Evolutionary conservation across 2,888 invertebrate genomes (phyloP), one percentile per base, ranked within the genome.

Genomic region (Machimus atricapillus): DNA sequence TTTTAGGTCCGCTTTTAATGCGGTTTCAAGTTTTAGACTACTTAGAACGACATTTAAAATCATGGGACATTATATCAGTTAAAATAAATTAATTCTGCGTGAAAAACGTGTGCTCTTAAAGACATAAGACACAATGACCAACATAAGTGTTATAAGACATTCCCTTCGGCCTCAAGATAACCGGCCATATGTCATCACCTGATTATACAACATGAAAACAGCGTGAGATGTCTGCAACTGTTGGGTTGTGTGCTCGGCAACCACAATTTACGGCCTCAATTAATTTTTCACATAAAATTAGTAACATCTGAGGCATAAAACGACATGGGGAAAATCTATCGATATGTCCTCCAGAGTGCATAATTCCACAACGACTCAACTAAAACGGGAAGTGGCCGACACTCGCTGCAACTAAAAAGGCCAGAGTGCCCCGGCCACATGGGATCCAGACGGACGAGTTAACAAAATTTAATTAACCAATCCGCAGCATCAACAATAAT

Each of bases 201-300:
- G 87, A 88, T 88, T 86, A 88, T 86, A 87, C 78, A 87, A 87
- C 88, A 87, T 88, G 86, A 88, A 87, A 87, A 77, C 88, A 88
- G 88, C 88, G 83, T 83, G 88, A 86, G 86, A 86, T 85, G 74
- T 86, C 78, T 87, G 87, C 88, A 88, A 88, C 88, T 86, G 87
- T 85, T 86, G 66, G 66, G 83, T 34, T 82, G 40, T 46, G 34
- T 83, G 79, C 86, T 43, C 87, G 85, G 81, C 85, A 74, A 79
- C 74, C 16, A 56, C 46, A 86, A 87, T 86, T 88, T 85, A 87
- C 82, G 86, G 79, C 85, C 40, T 86, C 87, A 88, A 88, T 88
- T 88, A 88, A 88, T 88, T 88, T 87, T 86, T 86, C 87, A 87
- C 85, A 88, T 87, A 86, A 88, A 88, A 88, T 87, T 88, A 88